Base-by-base conservation (phyloP, 2,113 vertebrate species). In the Corydoras sp. region DNA sequence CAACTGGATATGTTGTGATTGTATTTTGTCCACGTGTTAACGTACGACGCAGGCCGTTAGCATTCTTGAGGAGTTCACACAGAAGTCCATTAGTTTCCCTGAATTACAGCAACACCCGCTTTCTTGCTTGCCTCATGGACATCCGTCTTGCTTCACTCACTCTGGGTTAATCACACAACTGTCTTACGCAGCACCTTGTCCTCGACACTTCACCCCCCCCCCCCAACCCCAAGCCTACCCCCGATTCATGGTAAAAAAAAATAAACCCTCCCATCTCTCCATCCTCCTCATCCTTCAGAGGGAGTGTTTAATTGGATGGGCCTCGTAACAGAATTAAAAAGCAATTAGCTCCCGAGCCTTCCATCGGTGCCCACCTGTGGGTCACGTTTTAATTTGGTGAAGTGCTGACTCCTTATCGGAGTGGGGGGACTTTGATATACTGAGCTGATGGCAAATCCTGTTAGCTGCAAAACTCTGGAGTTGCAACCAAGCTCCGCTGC, bases 351-450 rank as follows among this genome's bases (percentile, higher is more conserved):
- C 87, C 83, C 81, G 75, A 84, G 85, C 82, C 83, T 76, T 84
- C 86, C 80, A 83, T 85, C 83, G 80, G 81, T 79, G 85, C 81
- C 87, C 88, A 90, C 87, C 87, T 89, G 87, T 91, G 86, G 85
- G 85, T 85, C 84, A 86, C 86, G 86, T 90, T 90, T 90, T 91
- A 90, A 91, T 91, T 90, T 89, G 88, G 86, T 83, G 85, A 84
- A 90, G 90, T 91, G 89, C 90, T 89, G 85, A 87, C 84, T 87
- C 86, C 81, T 89, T 88, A 86, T 86, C 71, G 10, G 71, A 85
- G 83, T 6, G 79, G 77, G 18, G 49, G 79, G 81, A 75, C 82
- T 89, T 90, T 91, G 88, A 90, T 90, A 89, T 88, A 90, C 88
- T 89, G 88, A 81, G 82, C 82, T 83, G 86, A 89, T 85, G 84